A percentile compares a stretch with the other conserved stretches of the same genome.
These are phyloP conservation scores for Eupithecia centaureata DNA, from an alignment of 2,888 invertebrate species.

Conservation along the genomic window DNA sequence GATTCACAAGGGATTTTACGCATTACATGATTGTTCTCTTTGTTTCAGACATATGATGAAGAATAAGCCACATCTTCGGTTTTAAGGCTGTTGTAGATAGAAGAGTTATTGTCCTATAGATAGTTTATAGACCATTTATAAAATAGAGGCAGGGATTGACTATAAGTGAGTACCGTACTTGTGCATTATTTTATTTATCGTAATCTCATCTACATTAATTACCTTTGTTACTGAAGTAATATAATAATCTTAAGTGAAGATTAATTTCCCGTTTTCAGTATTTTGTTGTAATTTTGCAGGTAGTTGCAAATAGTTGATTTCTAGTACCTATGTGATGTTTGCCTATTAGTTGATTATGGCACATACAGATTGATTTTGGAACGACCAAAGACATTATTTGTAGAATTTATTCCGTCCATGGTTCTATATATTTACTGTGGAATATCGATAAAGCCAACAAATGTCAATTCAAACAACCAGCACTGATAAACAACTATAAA, in stretches of 20 bases:
- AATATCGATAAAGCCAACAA: not conserved
- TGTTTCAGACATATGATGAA: conserved; percentile 93
- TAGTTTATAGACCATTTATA: conserved; percentile 68
- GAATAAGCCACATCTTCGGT: conserved; percentile 93
- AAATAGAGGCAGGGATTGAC: conserved; percentile 51
- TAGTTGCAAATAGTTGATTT: not conserved
- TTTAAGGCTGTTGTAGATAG: conserved; percentile 79
- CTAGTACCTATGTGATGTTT: not conserved
- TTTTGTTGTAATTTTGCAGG: not conserved
- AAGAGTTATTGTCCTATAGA: conserved; percentile 58
- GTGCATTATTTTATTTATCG: conserved; percentile 1
- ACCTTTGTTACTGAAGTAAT: no score
- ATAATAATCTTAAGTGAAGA: not conserved
- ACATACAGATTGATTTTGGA: not conserved
- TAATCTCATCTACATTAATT: not conserved
- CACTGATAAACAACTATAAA: not conserved
- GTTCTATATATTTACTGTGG: conserved; percentile 2
- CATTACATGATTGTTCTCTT: conserved; percentile 44
- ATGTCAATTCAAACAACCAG: not conserved
- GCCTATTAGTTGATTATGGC: not conserved
- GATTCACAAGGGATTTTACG: not conserved
- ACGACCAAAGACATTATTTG: conserved; percentile 2
- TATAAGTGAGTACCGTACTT: conserved; percentile 12
- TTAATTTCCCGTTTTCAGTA: not conserved
- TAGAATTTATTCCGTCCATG: conserved; percentile 4